These are phyloP conservation scores for Glossosoma conforme DNA, from an alignment of 1,140 invertebrate species.

Conservation along the genomic window DNA sequence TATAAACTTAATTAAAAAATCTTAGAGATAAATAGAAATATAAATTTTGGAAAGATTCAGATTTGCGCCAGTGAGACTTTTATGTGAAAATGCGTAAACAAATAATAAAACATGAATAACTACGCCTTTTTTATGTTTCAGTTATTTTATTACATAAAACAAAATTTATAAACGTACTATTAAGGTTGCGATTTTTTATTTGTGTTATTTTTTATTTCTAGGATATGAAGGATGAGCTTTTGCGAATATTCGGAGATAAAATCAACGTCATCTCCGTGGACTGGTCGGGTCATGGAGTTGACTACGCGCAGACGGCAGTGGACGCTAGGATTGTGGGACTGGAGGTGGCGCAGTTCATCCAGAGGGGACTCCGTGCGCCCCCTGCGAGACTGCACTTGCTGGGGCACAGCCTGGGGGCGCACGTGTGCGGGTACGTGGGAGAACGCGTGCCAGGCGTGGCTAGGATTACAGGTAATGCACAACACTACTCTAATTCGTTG, in stretches of 20 bases:
- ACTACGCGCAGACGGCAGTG: constrained; percentile 19
- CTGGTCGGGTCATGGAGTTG: constrained; percentile 20
- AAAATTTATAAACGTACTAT: background rate
- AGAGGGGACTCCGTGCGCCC: background rate
- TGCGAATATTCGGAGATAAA: constrained; percentile 14
- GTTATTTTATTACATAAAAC: background rate
- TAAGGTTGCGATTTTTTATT: too few species aligned
- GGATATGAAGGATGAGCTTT: constrained; percentile 22
- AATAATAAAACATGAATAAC: too few species aligned
- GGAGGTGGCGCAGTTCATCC: constrained; percentile 18
- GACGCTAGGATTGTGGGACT: constrained; percentile 18
- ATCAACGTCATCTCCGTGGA: constrained; percentile 17
- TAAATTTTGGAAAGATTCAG: too few species aligned
- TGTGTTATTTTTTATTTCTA: too few species aligned
- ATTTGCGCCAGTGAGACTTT: too few species aligned
- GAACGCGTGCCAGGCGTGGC: constrained; percentile 5
- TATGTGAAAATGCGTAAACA: too few species aligned
- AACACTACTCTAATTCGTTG: background rate
- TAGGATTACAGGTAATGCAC: constrained; percentile 15
- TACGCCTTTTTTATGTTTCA: too few species aligned
- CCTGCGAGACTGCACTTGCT: constrained; percentile 9
- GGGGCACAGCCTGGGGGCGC: constrained; percentile 20
- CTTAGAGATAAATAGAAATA: too few species aligned
- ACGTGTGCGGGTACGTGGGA: constrained; percentile 18
- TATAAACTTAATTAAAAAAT: too few species aligned